phyloP scores from a whole-genome alignment of 1,140 invertebrate species.

The Trialeurodes vaporariorum region DNA sequence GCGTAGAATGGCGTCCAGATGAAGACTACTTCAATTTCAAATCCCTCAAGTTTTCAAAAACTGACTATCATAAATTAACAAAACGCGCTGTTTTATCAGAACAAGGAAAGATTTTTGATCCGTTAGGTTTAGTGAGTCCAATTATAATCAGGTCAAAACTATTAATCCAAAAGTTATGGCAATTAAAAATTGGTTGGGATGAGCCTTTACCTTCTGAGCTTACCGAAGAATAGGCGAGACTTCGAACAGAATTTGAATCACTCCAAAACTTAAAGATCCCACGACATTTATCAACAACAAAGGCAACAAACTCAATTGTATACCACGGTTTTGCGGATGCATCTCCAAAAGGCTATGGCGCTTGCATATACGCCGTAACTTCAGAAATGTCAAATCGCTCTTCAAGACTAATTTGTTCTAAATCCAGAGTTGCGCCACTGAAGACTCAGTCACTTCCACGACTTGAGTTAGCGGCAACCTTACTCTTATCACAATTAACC shows the following conservation, averaged over 20 bases:
- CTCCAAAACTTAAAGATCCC: slow-evolving; percentile 2
- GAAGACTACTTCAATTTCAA: slow-evolving; percentile 24
- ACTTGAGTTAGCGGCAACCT: slow-evolving; percentile 28
- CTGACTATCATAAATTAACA: slow-evolving; percentile 19
- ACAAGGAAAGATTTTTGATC: slow-evolving; percentile 32
- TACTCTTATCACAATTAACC: slow-evolving; percentile 25
- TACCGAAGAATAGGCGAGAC: too few species aligned
- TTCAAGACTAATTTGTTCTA: slow-evolving; percentile 23
- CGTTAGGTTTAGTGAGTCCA: slow-evolving; percentile 33
- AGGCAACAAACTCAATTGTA: neutral
- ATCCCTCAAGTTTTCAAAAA: neutral
- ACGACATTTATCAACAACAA: slow-evolving; percentile 1
- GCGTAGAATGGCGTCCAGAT: slow-evolving; percentile 28
- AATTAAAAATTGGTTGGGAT: slow-evolving; percentile 33
- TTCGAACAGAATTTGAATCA: neutral
- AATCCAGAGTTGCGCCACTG: slow-evolving; percentile 31
- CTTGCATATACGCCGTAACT: slow-evolving; percentile 22
- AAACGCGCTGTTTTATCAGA: slow-evolving; percentile 33
- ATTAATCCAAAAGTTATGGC: slow-evolving; percentile 37
- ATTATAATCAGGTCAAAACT: slow-evolving; percentile 34
- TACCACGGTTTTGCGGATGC: slow-evolving; percentile 29
- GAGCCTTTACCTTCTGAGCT: too few species aligned
- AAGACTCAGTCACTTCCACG: slow-evolving; percentile 27
- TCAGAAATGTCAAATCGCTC: neutral
- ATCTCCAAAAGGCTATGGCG: slow-evolving; percentile 25